phyloP scores from a whole-genome alignment of 35 echinoderm and acorn worm species.

The Acanthaster planci region DNA sequence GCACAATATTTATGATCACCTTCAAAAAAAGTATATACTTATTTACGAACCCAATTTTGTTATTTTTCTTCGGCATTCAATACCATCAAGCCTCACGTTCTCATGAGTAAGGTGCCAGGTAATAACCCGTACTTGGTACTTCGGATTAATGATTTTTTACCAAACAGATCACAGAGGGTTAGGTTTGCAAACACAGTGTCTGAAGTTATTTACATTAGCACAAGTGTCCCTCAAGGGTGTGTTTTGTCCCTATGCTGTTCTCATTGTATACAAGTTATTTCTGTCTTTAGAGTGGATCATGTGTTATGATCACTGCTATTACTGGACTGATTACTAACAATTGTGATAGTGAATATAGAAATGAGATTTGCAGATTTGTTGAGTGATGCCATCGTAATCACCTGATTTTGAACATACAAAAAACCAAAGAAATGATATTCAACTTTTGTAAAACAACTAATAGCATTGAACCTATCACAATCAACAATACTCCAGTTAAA shows the following conservation, averaged over 20 bases:
- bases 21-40: too few relatives aligned
- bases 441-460: slow-evolving; percentile 7
- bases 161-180: neutral
- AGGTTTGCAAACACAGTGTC: slow-evolving; percentile 8
- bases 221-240: slow-evolving; percentile 41
- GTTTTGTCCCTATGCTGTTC: slow-evolving; percentile 33
- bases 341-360: neutral
- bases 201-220: neutral
- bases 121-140: neutral
- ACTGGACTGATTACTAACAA: neutral
- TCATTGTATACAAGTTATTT: slow-evolving; percentile 38
- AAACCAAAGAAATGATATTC: slow-evolving; percentile 47
- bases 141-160: slow-evolving; percentile 14
- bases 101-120: too few relatives aligned
- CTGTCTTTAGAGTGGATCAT: too few relatives aligned
- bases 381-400: slow-evolving; percentile 1
- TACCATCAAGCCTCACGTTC: too few relatives aligned
- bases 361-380: neutral
- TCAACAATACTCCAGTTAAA: neutral
- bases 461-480: neutral
- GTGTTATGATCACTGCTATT: neutral
- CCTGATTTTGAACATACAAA: slow-evolving; percentile 9
- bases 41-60: too few relatives aligned
- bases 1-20: too few relatives aligned
- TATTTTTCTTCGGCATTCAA: too few relatives aligned